Evolutionary conservation across 1,140 invertebrate genomes (phyloP).

Genomic region (Drosophila ogumai): DNA sequence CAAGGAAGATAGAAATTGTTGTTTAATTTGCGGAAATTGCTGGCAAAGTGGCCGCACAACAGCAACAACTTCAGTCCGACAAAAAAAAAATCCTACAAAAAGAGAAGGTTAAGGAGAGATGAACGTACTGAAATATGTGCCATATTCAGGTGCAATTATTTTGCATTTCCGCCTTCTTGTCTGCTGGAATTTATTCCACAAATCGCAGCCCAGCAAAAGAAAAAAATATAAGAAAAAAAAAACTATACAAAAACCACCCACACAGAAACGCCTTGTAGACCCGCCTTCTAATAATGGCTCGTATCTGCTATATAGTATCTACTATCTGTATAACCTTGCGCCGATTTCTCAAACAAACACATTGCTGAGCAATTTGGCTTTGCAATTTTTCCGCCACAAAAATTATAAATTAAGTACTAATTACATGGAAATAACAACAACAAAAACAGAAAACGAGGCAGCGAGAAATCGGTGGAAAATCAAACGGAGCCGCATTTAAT

Average conservation of each 20-base stretch:
- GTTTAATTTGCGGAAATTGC: constrained; percentile 81
- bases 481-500: constrained; percentile 72
- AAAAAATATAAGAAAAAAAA: constrained; percentile 2
- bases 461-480: constrained; percentile 68
- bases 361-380: constrained; percentile 61
- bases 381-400: constrained; percentile 67
- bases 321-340: constrained; percentile 53
- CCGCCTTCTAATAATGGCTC: constrained; percentile 32
- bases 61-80: background rate
- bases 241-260: constrained; percentile 31
- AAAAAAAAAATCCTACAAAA: background rate
- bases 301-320: constrained; percentile 36
- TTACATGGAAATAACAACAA: constrained; percentile 76
- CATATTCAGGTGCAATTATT: constrained; percentile 30
- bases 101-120: constrained; percentile 24
- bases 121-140: constrained; percentile 11
- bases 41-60: constrained; percentile 53
- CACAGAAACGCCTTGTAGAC: constrained; percentile 30
- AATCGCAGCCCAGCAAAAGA: constrained; percentile 10
- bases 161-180: constrained; percentile 32
- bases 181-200: constrained; percentile 28
- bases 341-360: constrained; percentile 53
- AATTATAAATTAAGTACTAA: constrained; percentile 82
- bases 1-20: constrained; percentile 75
- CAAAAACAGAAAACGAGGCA: constrained; percentile 37